Percentiles rank a stretch among this genome's conserved stretches.
Conservation (phyloP, 2,113 vertebrate species). For the Zosterops hypoxanthus region DNA sequence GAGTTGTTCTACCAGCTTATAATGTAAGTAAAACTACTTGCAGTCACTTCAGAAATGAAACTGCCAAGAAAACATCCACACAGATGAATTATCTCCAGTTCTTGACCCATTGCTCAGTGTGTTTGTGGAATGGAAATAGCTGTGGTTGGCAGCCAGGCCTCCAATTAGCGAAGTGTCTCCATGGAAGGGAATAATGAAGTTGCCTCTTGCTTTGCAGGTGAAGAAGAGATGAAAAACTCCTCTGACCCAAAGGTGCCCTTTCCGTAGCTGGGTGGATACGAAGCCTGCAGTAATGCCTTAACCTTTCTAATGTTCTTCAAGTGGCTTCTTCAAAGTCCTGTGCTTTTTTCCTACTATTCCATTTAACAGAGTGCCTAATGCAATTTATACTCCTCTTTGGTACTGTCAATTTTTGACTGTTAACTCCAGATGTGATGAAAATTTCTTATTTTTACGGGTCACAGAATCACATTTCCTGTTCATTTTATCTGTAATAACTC, state of each 20-base stretch:
- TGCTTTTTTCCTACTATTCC: neutral
- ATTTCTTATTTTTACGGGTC: neutral
- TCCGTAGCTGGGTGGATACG: neutral
- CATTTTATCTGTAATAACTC: neutral
- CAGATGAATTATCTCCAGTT: neutral
- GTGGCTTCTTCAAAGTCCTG: neutral
- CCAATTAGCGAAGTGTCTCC: neutral
- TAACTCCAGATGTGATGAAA: neutral
- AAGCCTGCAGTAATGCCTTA: constrained; percentile 68
- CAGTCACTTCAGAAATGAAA: neutral
- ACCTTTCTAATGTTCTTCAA: constrained; percentile 10
- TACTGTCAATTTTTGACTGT: neutral
- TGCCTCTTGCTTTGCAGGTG: constrained; percentile 75
- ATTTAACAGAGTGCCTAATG: constrained; percentile 26
- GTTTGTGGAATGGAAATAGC: neutral
- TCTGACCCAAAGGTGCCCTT: constrained; percentile 51
- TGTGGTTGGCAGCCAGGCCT: neutral
- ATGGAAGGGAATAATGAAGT: constrained; percentile 39
- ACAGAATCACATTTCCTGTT: neutral
- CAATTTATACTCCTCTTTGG: neutral
- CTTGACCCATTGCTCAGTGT: neutral
- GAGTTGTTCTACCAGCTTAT: neutral
- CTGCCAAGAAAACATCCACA: neutral
- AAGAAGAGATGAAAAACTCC: constrained; percentile 52
- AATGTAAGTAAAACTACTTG: neutral